Base-by-base conservation (phyloP, 2,113 vertebrate genomes). In the Anseranas semipalmata region DNA sequence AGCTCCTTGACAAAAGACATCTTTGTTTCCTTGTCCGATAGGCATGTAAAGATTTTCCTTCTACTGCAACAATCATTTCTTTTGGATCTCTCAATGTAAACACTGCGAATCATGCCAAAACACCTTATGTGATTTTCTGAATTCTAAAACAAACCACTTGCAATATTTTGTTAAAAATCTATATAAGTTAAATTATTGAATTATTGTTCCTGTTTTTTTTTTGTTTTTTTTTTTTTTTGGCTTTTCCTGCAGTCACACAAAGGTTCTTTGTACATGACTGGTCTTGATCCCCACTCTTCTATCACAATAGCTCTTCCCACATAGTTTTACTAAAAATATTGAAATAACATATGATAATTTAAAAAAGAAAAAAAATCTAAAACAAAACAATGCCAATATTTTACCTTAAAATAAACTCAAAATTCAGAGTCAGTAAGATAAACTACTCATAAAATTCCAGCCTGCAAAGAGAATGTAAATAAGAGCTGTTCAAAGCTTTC, bases 401-500 rank as follows among this genome's bases (percentile, higher is more conserved):
- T 92, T 50, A 50, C n/a, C n/a, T 90, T 55, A 56, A 94, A 90
- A 79, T 65, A 72, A 89, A 82, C 7, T 32, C 4, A 55, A 82
- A 94, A 88, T 70, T 84, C 85, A 84, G 46, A 71, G 27, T 15
- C 67, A 30, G 21, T 46, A 55, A 88, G 33, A 86, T 86, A 90
- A 90, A 58, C 30, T 83, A 22, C 7, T 55, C 52, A 39, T 25
- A 74, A 71, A 88, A 86, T 92, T 77, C 45, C 59, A 90, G 35
- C 21, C 55, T 92, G 76, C 14, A 90, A 86, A 93, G n/a, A 73
- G 10, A 74, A 63, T 27, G 30, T 14, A 75, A 89, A 91, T 62
- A 89, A 92, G 94, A 85, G 39, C 78, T 82, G 22, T 63, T 90
- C 45, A 92, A 88, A 88, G 63, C 82, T 93, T 93, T 90, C 41